Conservation (phyloP, 2,888 invertebrate genomes). For the Trissolcus japonicus region DNA sequence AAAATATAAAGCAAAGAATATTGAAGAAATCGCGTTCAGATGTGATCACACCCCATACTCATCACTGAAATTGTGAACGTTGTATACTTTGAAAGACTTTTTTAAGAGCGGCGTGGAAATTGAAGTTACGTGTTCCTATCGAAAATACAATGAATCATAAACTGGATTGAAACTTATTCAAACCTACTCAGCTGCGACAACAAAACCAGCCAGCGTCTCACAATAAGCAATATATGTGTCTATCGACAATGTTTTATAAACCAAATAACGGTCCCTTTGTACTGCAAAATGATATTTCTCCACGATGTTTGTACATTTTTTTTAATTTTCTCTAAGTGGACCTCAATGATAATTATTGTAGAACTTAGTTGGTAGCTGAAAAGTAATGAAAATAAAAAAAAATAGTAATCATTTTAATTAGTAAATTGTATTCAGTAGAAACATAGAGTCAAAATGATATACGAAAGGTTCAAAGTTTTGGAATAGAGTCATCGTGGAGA, state of each 20-base stretch:
- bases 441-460: too few species aligned
- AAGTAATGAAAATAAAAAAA: too few species aligned
- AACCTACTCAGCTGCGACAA: conserved; percentile 27
- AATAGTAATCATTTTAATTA: too few species aligned
- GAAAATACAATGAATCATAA: conserved; percentile 51
- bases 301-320: conserved; percentile 17
- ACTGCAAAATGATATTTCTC: conserved; percentile 32
- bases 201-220: conserved; percentile 20
- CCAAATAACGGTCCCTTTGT: conserved; percentile 21
- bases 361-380: too few species aligned
- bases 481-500: conserved; percentile 31
- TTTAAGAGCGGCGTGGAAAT: conserved; percentile 27
- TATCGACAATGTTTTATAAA: conserved; percentile 36
- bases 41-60: conserved; percentile 4
- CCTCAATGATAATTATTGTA: background rate
- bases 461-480: too few species aligned
- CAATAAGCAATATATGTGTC: conserved; percentile 47
- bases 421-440: too few species aligned
- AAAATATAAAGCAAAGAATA: conserved; percentile 6
- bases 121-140: conserved; percentile 44
- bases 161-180: conserved; percentile 27
- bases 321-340: background rate
- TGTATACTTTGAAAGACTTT: conserved; percentile 26
- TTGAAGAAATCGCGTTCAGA: conserved; percentile 15
- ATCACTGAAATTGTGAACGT: conserved; percentile 9